Evolutionary conservation across 2,888 invertebrate species (phyloP).

Genomic region (Proisotoma minuta): DNA sequence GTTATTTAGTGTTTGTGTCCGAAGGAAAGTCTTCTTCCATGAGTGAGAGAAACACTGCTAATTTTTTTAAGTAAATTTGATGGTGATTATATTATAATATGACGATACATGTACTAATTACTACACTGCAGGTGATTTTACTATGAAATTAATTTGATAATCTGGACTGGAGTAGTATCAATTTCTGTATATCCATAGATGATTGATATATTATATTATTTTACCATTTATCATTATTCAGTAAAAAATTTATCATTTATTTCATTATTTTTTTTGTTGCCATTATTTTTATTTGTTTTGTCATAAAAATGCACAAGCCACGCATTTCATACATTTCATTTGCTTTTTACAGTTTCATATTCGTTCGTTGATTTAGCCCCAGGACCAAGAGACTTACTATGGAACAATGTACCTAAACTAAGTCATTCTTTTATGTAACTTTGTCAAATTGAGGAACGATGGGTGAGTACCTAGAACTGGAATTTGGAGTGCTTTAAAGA

Average conservation of each 20-base stretch:
- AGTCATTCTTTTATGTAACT: no score
- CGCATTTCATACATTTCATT: no score
- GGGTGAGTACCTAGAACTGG: no score
- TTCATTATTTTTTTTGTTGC: neutral
- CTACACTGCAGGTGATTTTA: neutral
- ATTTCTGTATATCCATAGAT: neutral
- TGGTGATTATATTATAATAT: no score
- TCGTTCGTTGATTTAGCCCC: neutral
- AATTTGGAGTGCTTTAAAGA: no score
- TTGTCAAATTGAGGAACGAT: no score
- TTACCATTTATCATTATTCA: slow-evolving; percentile 15
- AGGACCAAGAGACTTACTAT: neutral
- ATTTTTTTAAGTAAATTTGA: neutral
- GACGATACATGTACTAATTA: neutral
- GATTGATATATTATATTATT: slow-evolving; percentile 5
- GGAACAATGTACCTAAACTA: neutral
- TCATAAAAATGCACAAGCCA: no score
- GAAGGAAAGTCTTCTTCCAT: neutral
- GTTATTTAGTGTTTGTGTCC: no score
- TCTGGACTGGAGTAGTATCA: neutral
- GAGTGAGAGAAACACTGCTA: neutral
- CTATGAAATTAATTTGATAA: neutral
- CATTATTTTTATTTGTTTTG: no score
- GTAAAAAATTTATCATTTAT: slow-evolving; percentile 6
- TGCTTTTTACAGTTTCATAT: neutral